Conservation (phyloP, 2,113 vertebrate genomes). For the Tapirus terrestris region DNA sequence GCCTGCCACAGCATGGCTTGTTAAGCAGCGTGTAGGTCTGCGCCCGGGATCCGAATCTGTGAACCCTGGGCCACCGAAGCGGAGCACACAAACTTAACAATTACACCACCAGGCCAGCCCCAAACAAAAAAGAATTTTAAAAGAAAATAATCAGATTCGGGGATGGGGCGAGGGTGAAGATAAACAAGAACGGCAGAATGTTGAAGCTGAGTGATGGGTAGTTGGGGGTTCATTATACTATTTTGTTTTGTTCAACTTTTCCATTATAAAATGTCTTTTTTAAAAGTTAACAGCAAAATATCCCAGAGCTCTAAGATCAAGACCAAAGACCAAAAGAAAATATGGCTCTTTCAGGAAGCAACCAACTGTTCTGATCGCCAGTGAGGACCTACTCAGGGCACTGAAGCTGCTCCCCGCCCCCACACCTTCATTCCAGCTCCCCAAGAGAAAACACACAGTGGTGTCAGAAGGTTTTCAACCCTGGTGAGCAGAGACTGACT, state of each 20-base stretch:
- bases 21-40: too few relatives aligned
- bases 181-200: neutral
- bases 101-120: too few relatives aligned
- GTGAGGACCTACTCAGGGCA: fast-evolving
- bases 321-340: neutral
- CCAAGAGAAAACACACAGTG: neutral
- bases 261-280: neutral
- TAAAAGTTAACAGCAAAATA: neutral
- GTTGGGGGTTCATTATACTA: neutral
- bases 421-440: fast-evolving
- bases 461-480: neutral
- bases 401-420: fast-evolving
- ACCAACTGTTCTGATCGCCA: neutral
- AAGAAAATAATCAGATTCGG: neutral
- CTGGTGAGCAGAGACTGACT: fast-evolving
- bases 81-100: too few relatives aligned
- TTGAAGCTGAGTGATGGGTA: neutral
- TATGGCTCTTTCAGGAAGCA: neutral
- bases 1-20: too few relatives aligned
- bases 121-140: neutral
- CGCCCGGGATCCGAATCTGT: too few relatives aligned
- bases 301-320: neutral
- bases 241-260: neutral
- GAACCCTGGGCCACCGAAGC: too few relatives aligned
- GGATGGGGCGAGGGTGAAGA: too few relatives aligned